Base-by-base conservation (phyloP, 1,140 invertebrate genomes). In the Kradibia gibbosae region DNA sequence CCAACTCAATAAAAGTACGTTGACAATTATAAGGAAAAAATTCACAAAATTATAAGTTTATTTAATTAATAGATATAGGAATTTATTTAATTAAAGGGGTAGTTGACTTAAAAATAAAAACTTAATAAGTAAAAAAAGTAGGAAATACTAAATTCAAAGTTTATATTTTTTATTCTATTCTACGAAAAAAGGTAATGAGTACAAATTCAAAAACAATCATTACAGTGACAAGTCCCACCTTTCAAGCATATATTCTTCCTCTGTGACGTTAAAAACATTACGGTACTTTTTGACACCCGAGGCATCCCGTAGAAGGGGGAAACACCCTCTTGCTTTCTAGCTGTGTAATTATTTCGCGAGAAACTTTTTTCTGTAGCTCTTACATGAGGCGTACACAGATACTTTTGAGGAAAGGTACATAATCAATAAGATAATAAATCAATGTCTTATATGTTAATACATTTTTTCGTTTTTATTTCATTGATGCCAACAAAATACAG, bases 221-320 rank as follows among this genome's bases (percentile, higher is more conserved):
- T 82, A 28, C 20, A 84, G 77, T 82, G 67, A 80, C 83, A 85
- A 80, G 85, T 83, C 81, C 78, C 81, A 65, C 74, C 78, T 72
- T 31, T 76, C 74, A 34, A 80, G 82, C 82, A 83, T 84, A 81
- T 74, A 76, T 84, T 82, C 15, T 76, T 82, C 78, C 60, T 8
- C 53, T 81, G 80, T 82, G 86, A 86, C 83, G 83, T 76, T 81
- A 25, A 88, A 89, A 89, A 88, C 88, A 87, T 90, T 89, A 88
- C 88, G 83, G 85, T 85, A 88, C 88, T 89, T 89, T 89, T 84
- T 83, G 84, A 81, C 81, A 81, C 67, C 72, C 74, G 80, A 48
- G 78, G 67, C 82, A 84, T 80, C 72, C 50, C 80, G 80, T 84
- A 82, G 84, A 82, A 85, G 25, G 77, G 25, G 50, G n/a, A 71